phyloP scores from a whole-genome alignment of 2,888 invertebrate genomes.

The Limnephilus marmoratus region DNA sequence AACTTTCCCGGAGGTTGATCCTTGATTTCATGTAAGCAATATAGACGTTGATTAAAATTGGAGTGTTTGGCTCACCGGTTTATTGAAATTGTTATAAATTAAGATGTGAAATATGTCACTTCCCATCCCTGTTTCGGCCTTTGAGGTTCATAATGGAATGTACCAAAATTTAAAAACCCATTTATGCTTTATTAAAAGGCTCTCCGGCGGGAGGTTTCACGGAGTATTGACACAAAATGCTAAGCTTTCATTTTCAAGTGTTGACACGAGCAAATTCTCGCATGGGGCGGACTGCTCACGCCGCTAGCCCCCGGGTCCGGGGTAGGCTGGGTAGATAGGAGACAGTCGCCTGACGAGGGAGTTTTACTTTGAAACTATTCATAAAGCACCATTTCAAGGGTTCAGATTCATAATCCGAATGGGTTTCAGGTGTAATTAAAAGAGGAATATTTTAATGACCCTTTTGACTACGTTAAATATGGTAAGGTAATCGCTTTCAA shows the following conservation, averaged over 20 bases:
- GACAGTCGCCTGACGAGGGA: not conserved
- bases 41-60: not conserved
- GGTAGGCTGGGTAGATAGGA: not conserved
- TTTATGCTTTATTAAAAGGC: conserved; percentile 14
- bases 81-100: not conserved
- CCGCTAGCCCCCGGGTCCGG: not conserved
- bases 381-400: not conserved
- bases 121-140: not conserved
- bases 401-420: not conserved
- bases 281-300: not conserved
- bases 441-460: not conserved
- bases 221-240: conserved; percentile 49
- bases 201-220: not conserved
- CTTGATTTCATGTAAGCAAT: not conserved
- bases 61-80: not conserved
- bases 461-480: not conserved
- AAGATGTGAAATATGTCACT: not conserved
- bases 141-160: not conserved
- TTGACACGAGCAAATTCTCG: conserved; percentile 48
- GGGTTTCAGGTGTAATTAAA: not conserved
- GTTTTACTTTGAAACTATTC: conserved; percentile 24
- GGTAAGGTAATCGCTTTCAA: not conserved
- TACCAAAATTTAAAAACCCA: conserved; percentile 23
- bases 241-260: conserved; percentile 54
- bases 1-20: not conserved